phyloP scores from a whole-genome alignment of 1,140 invertebrate species.

The Neodiprion lecontei region DNA sequence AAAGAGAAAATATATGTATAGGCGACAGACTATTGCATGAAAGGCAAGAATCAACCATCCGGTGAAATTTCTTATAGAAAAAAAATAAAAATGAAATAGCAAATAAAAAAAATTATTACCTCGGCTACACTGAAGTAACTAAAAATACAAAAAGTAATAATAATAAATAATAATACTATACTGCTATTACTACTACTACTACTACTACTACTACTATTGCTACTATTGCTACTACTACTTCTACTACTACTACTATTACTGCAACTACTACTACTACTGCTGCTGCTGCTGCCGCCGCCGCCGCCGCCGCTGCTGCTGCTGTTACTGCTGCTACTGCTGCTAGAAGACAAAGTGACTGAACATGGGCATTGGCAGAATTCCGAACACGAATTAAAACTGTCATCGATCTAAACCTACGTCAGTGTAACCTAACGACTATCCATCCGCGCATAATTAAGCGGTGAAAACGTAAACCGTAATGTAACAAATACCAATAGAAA shows the following conservation, averaged over 20 bases:
- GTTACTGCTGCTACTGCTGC: conserved; percentile 8
- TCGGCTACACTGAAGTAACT: conserved; percentile 40
- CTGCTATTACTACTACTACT: background rate
- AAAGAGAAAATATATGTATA: conserved; percentile 4
- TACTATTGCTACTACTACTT: background rate
- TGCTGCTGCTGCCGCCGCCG: too few relatives aligned
- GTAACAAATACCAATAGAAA: too few relatives aligned
- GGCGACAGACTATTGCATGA: background rate
- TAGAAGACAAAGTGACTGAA: conserved; percentile 30
- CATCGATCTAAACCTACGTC: conserved; percentile 1
- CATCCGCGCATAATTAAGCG: too few relatives aligned
- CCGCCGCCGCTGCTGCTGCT: conserved; percentile 10
- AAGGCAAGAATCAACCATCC: background rate
- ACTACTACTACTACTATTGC: background rate
- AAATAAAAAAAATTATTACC: conserved; percentile 30
- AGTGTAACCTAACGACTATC: background rate
- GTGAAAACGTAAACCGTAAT: too few relatives aligned
- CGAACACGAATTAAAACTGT: conserved; percentile 44
- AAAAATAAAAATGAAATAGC: background rate
- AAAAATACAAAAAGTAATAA: conserved; percentile 19
- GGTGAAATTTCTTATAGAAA: background rate
- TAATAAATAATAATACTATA: background rate
- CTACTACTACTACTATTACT: background rate
- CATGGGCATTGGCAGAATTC: conserved; percentile 43
- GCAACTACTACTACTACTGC: background rate